Conservation (phyloP, 2,113 vertebrate species). For the Climacteris rufus region DNA sequence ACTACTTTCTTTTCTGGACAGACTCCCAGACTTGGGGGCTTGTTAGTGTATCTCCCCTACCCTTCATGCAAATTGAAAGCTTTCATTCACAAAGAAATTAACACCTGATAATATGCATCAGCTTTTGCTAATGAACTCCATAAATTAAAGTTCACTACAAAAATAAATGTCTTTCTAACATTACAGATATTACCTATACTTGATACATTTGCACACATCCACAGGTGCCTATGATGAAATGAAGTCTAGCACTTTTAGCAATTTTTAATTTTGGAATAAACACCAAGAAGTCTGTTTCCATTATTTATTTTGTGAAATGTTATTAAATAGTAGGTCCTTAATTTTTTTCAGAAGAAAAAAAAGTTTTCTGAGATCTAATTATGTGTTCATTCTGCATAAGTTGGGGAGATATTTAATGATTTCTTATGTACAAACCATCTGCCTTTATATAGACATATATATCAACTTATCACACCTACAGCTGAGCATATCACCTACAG, state of each 20-base stretch:
- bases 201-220: neutral
- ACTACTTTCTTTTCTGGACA: neutral
- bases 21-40: neutral
- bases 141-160: neutral
- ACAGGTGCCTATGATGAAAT: neutral
- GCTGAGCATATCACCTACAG: neutral
- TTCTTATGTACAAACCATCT: neutral
- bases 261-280: neutral
- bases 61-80: neutral
- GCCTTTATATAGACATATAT: neutral
- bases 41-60: neutral
- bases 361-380: neutral
- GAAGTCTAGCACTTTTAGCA: neutral
- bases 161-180: neutral
- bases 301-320: neutral
- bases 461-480: neutral
- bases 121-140: neutral
- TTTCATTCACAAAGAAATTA: neutral
- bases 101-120: rapidly evolving
- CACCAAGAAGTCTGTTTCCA: neutral
- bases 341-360: neutral
- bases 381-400: neutral
- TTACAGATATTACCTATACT: neutral
- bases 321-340: neutral
- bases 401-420: neutral